Evolutionary conservation across 2,113 vertebrate species (phyloP), one percentile per base, ranked within the genome.

Genomic region (Mormyrus lacerda): DNA sequence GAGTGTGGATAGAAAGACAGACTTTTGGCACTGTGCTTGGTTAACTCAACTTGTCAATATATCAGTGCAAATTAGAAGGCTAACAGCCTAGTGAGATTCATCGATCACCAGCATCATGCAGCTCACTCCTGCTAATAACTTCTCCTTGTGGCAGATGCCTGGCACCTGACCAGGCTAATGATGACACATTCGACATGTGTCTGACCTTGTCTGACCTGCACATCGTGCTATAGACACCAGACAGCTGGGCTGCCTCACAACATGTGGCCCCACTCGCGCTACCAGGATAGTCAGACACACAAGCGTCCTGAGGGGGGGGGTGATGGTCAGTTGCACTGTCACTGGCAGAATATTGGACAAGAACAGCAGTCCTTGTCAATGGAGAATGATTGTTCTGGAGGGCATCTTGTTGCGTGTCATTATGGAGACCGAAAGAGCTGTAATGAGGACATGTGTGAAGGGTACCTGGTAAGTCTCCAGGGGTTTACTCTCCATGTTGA

Each of bases 401-500:
- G 82, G 44, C 42, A 83, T 83, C 79, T n/a, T 24, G 47, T 39
- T 85, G 86, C 19, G 8, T 58, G 39, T 87, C 51, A 27, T 86
- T 39, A 53, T 31, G 19, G 50, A 87, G 50, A 27, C 82, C 4
- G 13, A 55, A 35, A n/a, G n/a, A 50, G 11, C 19, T 55, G 4
- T 86, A 53, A 51, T 50, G 85, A 86, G 47, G 85, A 86, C 48
- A 19, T 24, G 82, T 84, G 82, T 84, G 27, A 39, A 17, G 42
- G 79, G 19, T 95, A 97, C 97, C 97, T 99, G 98, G 96, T 99
- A 99, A 6, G 98, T 99, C 95, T 99, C 98, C 0, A 99, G 95
- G 13, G 98, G 98, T 89, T 97, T 96, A 94, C 97, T 99, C 95
- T 99, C 98, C 98, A 99, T 99, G 93, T 98, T 98, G 89, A 99